Base-by-base conservation (phyloP, 2,888 invertebrate genomes). In the Diplolepis rosae region DNA sequence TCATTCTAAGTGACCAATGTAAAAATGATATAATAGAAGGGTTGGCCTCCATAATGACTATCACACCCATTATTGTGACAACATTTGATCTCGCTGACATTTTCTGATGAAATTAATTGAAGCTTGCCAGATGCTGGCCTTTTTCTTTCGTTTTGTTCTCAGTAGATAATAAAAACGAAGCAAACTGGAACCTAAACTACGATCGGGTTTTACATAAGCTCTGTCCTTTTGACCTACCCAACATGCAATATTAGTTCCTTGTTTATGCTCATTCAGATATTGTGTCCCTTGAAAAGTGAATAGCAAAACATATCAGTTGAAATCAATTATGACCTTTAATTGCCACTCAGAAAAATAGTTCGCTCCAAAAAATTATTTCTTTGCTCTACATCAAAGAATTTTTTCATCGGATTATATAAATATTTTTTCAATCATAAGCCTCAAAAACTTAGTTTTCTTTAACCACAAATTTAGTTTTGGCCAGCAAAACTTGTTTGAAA, bases 41-140 rank as follows among this genome's bases (percentile, higher is more conserved):
- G 15, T 54, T 30, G 15, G 15, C 18, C 22, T 22, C 13, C n/a
- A 35, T n/a, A n/a, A 32, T 24, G 24, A 56, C 22, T 18, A 61
- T 30, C 15, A 9, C 30, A n/a, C 5, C 39, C 24, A 32, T 56
- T 22, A 61, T 61, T n/a, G n/a, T 39, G 35, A 22, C 22, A 13
- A 35, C n/a, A 28, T 61, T 39, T 61, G 7, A 61, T 39, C 61
- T n/a, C n/a, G 15, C 48, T 22, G 22, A 24, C 39, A 11, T 54
- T 61, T 61, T 39, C 6, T 54, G 32, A 54, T 1, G 54, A 54
- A 54, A 32, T 61, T 22, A 61, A 61, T 61, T 39, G 27, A n/a
- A 48, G 4, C 22, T 22, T 22, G 18, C 48, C 18, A 48, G 18
- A 48, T 22, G 4, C 48, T 45, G 7, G 22, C 1, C 22, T 61